Percentiles rank a stretch among this genome's conserved stretches.
phyloP scores from a whole-genome alignment of 2,113 vertebrate genomes.

The Thunnus maccoyii region DNA sequence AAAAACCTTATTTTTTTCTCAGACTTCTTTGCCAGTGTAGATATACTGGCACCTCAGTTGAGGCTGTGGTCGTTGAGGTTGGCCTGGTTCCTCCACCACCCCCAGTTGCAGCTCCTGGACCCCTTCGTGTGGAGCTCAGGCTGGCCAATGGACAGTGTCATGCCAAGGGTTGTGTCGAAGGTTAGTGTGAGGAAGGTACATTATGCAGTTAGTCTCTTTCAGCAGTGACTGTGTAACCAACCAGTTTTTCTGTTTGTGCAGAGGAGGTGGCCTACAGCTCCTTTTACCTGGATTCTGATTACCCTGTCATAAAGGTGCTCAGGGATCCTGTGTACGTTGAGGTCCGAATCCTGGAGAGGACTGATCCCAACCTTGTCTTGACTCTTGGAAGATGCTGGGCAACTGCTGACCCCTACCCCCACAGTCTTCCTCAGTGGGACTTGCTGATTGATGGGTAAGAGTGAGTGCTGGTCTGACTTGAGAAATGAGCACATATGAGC shows the following conservation, averaged over 20 bases:
- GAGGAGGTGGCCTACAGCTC: conserved; percentile 64
- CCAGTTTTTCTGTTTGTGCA: conserved; percentile 35
- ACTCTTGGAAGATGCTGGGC: conserved; percentile 89
- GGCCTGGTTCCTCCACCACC: conserved; percentile 29
- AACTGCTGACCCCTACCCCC: conserved; percentile 55
- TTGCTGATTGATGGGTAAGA: conserved; percentile 85
- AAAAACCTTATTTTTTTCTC: not conserved
- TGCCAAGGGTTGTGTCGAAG: conserved; percentile 72
- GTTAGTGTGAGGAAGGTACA: conserved; percentile 41
- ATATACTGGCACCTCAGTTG: conserved; percentile 66
- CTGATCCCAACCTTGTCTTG: conserved; percentile 86
- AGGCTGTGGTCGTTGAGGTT: conserved; percentile 66
- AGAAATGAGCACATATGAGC: not conserved
- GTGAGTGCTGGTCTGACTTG: not conserved
- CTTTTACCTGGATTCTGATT: conserved; percentile 69
- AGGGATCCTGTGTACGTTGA: conserved; percentile 86
- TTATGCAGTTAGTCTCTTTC: not conserved
- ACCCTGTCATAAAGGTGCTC: conserved; percentile 80
- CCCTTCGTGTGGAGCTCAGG: conserved; percentile 74
- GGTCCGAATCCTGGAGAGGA: conserved; percentile 85
- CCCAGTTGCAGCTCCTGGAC: conserved; percentile 68
- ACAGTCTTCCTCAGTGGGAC: conserved; percentile 82
- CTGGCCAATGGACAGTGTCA: conserved; percentile 72
- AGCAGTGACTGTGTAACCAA: not conserved
- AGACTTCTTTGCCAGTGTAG: conserved; percentile 77